A percentile compares a stretch with the other conserved stretches of the same genome.
Conservation (phyloP, 2,113 vertebrate genomes). For the Eolophus roseicapilla region DNA sequence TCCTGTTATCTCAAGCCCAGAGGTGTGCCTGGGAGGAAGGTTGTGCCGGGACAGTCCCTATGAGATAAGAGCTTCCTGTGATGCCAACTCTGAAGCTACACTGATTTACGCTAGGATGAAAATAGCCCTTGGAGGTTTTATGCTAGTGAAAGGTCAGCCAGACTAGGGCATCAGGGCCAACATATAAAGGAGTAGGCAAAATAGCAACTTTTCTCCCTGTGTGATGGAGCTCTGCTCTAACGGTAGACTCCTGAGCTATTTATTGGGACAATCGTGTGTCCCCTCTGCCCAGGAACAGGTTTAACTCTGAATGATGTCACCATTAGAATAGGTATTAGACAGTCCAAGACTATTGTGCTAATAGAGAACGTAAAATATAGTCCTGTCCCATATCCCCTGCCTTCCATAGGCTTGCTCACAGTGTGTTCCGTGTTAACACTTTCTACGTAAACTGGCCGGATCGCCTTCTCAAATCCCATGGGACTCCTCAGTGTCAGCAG, state of each 20-base stretch:
- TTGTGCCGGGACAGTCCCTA: background rate
- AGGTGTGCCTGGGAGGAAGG: background rate
- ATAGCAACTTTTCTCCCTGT: background rate
- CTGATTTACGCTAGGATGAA: conserved; percentile 32
- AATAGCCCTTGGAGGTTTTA: conserved; percentile 5
- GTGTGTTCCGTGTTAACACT: background rate
- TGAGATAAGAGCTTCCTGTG: background rate
- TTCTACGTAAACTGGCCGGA: background rate
- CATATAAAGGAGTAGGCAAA: background rate
- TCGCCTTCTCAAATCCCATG: background rate
- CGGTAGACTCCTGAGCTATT: background rate
- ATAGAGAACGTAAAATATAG: background rate
- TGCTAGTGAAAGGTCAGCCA: conserved; percentile 11
- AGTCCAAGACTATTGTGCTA: background rate
- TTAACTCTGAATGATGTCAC: background rate
- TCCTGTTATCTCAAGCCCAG: background rate
- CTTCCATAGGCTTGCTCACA: background rate
- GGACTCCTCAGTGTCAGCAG: background rate
- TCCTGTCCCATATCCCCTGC: background rate
- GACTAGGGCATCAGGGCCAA: background rate
- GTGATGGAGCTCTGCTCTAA: background rate
- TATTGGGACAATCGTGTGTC: background rate
- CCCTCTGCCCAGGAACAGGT: background rate
- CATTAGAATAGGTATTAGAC: background rate
- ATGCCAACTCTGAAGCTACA: background rate